Conservation (phyloP, 2,113 vertebrate genomes). For the Nycticebus coucang region DNA sequence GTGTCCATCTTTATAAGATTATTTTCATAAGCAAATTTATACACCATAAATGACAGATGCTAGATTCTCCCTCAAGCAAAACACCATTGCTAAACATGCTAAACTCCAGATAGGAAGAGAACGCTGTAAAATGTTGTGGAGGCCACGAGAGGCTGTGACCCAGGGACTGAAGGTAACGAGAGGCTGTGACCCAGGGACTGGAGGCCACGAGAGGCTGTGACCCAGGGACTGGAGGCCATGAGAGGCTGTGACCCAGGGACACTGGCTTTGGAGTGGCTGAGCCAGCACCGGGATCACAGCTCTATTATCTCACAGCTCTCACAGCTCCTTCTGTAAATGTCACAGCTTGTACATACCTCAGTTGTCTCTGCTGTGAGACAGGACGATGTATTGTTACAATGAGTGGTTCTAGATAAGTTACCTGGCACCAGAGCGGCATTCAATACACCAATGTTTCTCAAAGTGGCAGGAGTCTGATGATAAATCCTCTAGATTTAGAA, state of each 20-base stretch:
- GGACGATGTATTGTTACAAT: background rate
- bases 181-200: too few relatives aligned
- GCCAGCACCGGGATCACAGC: background rate
- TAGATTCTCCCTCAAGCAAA: conserved; percentile 10
- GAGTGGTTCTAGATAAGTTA: background rate
- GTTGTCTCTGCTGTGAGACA: background rate
- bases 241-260: background rate
- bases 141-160: background rate
- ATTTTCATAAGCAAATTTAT: conserved; percentile 39
- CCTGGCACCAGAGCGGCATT: background rate
- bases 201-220: too few relatives aligned
- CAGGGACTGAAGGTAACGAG: too few relatives aligned
- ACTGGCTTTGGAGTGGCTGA: background rate
- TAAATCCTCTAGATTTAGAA: background rate
- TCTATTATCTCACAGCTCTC: background rate
- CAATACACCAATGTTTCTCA: background rate
- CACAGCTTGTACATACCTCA: background rate
- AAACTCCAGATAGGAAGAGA: background rate
- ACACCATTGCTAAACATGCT: background rate
- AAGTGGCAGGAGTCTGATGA: background rate
- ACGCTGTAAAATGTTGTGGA: background rate
- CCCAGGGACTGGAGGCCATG: too few relatives aligned
- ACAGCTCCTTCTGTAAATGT: background rate
- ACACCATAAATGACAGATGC: background rate
- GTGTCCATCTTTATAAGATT: conserved; percentile 27